Conservation (phyloP, 2,797 vertebrate species). For the Gymnoscopelus braueri region DNA sequence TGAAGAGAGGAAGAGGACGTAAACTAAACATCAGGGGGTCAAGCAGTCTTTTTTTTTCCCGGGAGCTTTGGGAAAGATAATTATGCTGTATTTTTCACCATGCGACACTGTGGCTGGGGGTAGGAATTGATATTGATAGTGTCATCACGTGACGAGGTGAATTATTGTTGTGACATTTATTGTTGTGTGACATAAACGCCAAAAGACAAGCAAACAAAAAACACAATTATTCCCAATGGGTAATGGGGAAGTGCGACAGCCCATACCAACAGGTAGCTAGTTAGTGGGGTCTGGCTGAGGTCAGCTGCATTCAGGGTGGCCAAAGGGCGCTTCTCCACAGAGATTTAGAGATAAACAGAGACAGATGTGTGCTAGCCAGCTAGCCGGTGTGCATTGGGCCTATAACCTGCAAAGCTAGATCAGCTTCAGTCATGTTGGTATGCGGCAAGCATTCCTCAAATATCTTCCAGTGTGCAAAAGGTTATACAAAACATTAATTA, state of each 20-base stretch:
- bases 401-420: conserved; percentile 40
- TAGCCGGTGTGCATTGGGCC: conserved; percentile 17
- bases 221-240: too few relatives aligned
- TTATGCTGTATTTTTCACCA: conserved; percentile 19
- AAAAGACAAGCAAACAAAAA: background rate
- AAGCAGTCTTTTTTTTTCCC: conserved; percentile 5
- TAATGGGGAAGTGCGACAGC: background rate
- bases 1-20: conserved; percentile 32
- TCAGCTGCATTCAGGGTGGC: conserved; percentile 8
- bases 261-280: background rate
- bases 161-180: background rate
- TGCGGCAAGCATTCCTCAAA: conserved; percentile 47
- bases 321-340: conserved; percentile 35
- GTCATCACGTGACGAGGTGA: conserved; percentile 15
- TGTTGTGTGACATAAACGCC: background rate
- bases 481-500: conserved; percentile 54
- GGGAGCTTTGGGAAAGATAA: conserved; percentile 23
- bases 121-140: conserved; percentile 1
- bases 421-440: conserved; percentile 38
- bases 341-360: conserved; percentile 51
- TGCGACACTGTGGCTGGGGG: background rate
- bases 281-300: background rate
- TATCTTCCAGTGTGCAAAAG: conserved; percentile 50
- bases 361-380: conserved; percentile 35
- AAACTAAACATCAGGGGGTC: conserved; percentile 44